A percentile compares a stretch with the other conserved stretches of the same genome.
Conservation (phyloP, 2,797 vertebrate genomes). For the Alosa sapidissima region DNA sequence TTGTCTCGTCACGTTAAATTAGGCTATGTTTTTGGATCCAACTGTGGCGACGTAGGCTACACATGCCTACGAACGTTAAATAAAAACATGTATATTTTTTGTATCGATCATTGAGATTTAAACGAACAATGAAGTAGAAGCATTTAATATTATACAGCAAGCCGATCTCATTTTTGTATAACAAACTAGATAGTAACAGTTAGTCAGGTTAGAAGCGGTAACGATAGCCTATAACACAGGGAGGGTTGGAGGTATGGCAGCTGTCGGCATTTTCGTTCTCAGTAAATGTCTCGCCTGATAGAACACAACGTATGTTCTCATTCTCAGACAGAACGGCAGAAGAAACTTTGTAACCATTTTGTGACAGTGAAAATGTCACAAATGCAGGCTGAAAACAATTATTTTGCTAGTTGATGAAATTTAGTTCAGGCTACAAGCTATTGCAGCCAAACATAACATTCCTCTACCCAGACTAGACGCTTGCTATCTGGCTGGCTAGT, state of each 20-base stretch:
- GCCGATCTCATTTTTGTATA: background rate
- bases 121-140: background rate
- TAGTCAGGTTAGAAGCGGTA: background rate
- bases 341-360: background rate
- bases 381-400: background rate
- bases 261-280: slow-evolving; percentile 17
- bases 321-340: background rate
- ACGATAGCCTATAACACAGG: background rate
- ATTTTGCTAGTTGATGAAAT: background rate
- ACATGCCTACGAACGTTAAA: too few relatives aligned
- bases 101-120: too few relatives aligned
- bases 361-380: background rate
- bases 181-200: background rate
- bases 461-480: slow-evolving; percentile 42
- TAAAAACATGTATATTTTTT: background rate
- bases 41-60: background rate
- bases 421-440: background rate
- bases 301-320: slow-evolving; percentile 4
- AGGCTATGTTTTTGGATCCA: background rate
- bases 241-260: background rate
- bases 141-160: background rate
- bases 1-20: background rate
- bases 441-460: slow-evolving; percentile 58
- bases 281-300: background rate
- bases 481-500: slow-evolving; percentile 46